A percentile compares a stretch with the other conserved stretches of the same genome.
phyloP scores from a whole-genome alignment of 1,140 invertebrate species.

The Brachionus asplanchnoidis region DNA sequence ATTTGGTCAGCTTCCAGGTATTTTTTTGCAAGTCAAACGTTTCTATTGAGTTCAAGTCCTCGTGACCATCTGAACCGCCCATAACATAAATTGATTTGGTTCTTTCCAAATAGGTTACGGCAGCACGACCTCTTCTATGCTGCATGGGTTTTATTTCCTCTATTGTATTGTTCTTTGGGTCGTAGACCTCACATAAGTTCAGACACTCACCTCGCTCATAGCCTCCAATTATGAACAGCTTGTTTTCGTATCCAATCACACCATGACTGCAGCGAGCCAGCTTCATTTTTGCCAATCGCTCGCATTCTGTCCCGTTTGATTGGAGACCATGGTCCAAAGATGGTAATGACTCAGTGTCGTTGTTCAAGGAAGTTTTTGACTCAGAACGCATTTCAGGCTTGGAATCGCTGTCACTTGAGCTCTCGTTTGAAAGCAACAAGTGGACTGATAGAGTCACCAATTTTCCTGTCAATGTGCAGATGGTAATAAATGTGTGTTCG shows the following conservation, averaged over 20 bases:
- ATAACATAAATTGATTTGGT: constrained; percentile 34
- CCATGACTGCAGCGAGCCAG: constrained; percentile 43
- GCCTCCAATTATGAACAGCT: constrained; percentile 56
- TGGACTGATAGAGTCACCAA: constrained; percentile 23
- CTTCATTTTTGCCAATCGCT: constrained; percentile 42
- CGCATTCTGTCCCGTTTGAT: constrained; percentile 21
- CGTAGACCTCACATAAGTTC: constrained; percentile 69
- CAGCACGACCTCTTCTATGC: constrained; percentile 64
- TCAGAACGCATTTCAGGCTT: neutral
- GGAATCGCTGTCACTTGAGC: constrained; percentile 10
- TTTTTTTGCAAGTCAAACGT: constrained; percentile 2
- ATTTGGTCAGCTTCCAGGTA: neutral
- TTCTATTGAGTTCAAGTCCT: constrained; percentile 34
- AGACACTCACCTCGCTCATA: constrained; percentile 79
- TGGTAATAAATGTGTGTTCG: constrained; percentile 13
- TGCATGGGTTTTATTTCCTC: constrained; percentile 65
- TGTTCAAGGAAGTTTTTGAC: constrained; percentile 11
- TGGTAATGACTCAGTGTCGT: neutral
- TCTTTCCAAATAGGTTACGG: neutral
- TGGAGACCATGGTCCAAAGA: neutral
- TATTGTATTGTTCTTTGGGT: constrained; percentile 68
- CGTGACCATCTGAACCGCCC: constrained; percentile 38
- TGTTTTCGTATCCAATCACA: constrained; percentile 41
- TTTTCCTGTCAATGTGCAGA: constrained; percentile 32
- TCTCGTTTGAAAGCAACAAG: neutral